A percentile compares a stretch with the other conserved stretches of the same genome.
phyloP scores from a whole-genome alignment of 2,797 vertebrate species.

The Decapterus maruadsi region DNA sequence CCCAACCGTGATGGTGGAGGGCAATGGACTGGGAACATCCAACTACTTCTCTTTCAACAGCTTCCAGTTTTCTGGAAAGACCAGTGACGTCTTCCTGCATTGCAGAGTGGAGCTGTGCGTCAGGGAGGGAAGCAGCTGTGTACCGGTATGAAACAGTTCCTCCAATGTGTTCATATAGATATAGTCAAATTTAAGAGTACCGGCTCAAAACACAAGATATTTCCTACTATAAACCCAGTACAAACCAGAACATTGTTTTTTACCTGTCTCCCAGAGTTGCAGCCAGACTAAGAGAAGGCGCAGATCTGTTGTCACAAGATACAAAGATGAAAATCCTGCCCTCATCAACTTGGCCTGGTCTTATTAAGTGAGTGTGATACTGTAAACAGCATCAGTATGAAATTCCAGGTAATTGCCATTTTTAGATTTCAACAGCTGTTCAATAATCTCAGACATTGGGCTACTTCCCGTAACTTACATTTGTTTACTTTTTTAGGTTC shows the following conservation, averaged over 20 bases:
- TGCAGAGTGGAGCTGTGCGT: conserved; percentile 59
- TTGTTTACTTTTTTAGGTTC: conserved; percentile 20
- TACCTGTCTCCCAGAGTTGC: conserved; percentile 38
- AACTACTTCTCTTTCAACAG: conserved; percentile 51
- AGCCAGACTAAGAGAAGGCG: neutral
- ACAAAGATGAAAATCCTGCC: conserved; percentile 4
- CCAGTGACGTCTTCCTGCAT: conserved; percentile 46
- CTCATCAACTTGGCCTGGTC: conserved; percentile 57
- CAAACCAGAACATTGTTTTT: neutral
- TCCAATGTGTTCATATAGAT: neutral
- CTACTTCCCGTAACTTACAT: neutral
- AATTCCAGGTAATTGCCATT: neutral
- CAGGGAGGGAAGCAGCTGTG: conserved; percentile 7
- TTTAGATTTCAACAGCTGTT: too few species aligned
- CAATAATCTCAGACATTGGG: too few species aligned
- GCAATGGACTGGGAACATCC: conserved; percentile 53
- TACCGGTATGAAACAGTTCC: conserved; percentile 30
- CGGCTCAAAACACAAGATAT: neutral
- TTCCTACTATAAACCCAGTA: neutral
- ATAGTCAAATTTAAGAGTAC: too few species aligned
- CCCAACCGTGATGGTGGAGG: conserved; percentile 15
- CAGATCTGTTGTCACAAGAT: conserved; percentile 31
- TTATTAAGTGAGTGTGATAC: conserved; percentile 29
- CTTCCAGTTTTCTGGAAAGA: conserved; percentile 51
- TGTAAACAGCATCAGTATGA: neutral